Percentiles rank a stretch among this genome's conserved stretches.
Conservation (phyloP, 2,797 vertebrate genomes). For the Poecilia wingei region DNA sequence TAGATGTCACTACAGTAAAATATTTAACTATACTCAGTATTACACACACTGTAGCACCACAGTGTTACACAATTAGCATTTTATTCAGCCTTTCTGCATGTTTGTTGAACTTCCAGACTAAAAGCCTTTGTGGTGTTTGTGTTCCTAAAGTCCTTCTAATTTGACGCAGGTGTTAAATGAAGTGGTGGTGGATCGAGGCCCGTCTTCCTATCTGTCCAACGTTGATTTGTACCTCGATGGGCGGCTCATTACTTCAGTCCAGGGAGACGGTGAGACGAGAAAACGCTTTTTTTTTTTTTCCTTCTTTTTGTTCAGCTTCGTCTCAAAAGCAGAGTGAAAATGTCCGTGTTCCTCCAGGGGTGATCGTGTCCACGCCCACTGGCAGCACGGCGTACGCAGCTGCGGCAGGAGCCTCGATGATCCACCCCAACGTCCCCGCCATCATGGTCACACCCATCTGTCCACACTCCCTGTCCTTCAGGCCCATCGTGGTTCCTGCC, state of each 20-base stretch:
- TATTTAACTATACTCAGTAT: neutral
- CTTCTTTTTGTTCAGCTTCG: neutral
- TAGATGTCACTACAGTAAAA: constrained; percentile 32
- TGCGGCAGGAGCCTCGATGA: constrained; percentile 86
- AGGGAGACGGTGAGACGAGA: constrained; percentile 80
- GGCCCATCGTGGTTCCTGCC: constrained; percentile 87
- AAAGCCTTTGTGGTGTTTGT: neutral
- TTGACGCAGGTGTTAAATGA: constrained; percentile 82
- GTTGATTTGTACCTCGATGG: constrained; percentile 86
- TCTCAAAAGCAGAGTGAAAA: neutral
- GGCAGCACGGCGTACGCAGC: constrained; percentile 86
- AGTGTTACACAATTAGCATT: neutral
- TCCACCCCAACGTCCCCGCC: constrained; percentile 87
- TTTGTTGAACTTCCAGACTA: neutral
- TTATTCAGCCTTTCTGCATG: neutral
- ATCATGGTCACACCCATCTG: constrained; percentile 89
- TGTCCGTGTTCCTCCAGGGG: constrained; percentile 65
- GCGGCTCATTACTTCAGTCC: constrained; percentile 86
- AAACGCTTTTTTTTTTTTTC: neutral
- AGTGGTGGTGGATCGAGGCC: constrained; percentile 86
- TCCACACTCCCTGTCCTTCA: constrained; percentile 86
- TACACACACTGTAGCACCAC: neutral
- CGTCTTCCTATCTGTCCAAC: constrained; percentile 86
- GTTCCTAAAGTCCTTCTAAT: neutral
- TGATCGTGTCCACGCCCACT: constrained; percentile 86